Conservation (phyloP, 2,888 invertebrate genomes). For the Maniola hyperantus region DNA sequence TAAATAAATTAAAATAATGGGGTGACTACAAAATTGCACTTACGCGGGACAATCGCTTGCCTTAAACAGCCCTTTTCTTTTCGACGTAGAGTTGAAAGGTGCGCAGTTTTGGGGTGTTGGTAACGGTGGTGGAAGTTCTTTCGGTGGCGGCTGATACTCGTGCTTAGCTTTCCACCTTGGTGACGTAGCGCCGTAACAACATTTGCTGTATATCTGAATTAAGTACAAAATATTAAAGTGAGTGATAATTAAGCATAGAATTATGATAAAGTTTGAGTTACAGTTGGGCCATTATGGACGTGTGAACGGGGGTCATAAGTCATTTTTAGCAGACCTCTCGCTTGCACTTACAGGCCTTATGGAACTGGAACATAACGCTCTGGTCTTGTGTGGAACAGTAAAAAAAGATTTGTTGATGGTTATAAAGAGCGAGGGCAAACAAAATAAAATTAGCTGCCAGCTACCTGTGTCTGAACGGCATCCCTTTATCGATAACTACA, state of each 20-base stretch:
- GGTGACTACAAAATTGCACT: constrained; percentile 40
- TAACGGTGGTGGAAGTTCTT: constrained; percentile 46
- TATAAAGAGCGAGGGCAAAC: no score
- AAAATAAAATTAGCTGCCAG: no score
- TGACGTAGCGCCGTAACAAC: constrained; percentile 60
- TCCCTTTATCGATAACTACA: no score
- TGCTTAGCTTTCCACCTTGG: constrained; percentile 65
- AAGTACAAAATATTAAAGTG: background rate
- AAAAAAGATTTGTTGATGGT: no score
- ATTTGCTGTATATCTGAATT: constrained; percentile 63
- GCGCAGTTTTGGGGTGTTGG: constrained; percentile 62
- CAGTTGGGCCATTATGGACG: no score
- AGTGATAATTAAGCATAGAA: background rate
- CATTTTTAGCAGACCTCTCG: no score
- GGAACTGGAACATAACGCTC: no score
- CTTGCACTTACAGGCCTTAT: no score
- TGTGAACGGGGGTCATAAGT: no score
- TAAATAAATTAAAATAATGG: background rate
- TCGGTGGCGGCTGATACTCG: constrained; percentile 71
- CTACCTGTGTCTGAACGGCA: no score
- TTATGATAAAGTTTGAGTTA: no score
- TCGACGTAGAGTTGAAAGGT: constrained; percentile 70
- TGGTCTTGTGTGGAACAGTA: no score
- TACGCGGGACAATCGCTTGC: constrained; percentile 64
- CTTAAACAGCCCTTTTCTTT: constrained; percentile 61